Evolutionary conservation across 2,888 invertebrate genomes (phyloP), one percentile per base, ranked within the genome.

Genomic region (Dasypogon diadema): DNA sequence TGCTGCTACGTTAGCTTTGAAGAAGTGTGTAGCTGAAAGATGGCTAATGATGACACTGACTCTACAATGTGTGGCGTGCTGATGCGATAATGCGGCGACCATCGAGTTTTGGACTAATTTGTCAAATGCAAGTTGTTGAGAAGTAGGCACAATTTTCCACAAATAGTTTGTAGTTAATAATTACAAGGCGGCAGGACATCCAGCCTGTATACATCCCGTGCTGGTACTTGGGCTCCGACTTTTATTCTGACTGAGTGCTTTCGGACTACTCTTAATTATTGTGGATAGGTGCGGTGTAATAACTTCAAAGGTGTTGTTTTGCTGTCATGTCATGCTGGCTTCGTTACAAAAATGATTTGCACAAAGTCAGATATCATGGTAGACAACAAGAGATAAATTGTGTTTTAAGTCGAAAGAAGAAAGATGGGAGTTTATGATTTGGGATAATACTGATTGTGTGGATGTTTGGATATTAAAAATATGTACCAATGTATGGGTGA

Each of bases 21-120:
- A 42, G 12, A 42, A 42, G 42, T 37, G 24, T 14, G 18, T 6
- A 34, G 26, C 8, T 30, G 70, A 70, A 12, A 12, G 5, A n/a
- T n/a, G 34, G 54, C 70, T 70, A 70, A 54, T 70, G 70, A 54
- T 70, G 70, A 54, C 54, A 70, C 34, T 34, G 70, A 70, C 34
- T 70, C 70, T 14, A 18, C n/a, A 21, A 22, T 18, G 16, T 16
- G 18, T 5, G 70, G 4, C 24, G 30, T 26, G 24, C 24, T 56
- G 56, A 22, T 26, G 56, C 14, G 56, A 56, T 56, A 26, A 26
- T 56, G 2, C 30, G 26, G 26, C 30, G 26, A 14, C 14, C 56
- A n/a, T 56, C 56, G 14, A 26, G 16, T 56, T 30, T n/a, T 56
- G 5, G 30, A 6, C 56, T 56, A 56, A 56, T 56, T 56, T 56